Conservation (phyloP, 2,888 invertebrate species). For the Patella pellucida region DNA sequence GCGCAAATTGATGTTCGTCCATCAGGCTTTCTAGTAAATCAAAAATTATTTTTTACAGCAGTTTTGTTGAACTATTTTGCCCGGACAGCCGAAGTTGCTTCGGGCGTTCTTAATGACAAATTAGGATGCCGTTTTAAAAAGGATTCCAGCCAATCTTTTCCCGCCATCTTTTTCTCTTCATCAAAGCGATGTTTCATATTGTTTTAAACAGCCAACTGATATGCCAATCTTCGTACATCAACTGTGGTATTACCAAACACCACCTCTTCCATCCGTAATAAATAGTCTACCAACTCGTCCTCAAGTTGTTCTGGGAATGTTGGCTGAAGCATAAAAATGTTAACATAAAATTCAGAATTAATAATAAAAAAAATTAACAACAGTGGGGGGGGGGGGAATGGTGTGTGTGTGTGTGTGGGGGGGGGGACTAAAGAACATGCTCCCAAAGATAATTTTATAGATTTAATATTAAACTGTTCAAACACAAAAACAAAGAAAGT, state of each 20-base stretch:
- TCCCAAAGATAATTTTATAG: too few species aligned
- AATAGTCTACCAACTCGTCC: too few species aligned
- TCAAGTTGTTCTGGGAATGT: too few species aligned
- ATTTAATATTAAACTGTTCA: too few species aligned
- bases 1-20: neutral
- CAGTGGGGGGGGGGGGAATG: too few species aligned
- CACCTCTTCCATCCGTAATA: too few species aligned
- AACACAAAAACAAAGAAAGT: too few species aligned
- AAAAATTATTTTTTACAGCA: conserved; percentile 16
- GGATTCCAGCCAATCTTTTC: neutral
- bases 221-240: neutral
- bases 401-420: too few species aligned
- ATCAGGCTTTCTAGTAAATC: neutral
- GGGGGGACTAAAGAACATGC: too few species aligned
- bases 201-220: neutral
- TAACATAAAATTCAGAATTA: too few species aligned
- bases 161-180: neutral
- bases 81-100: neutral
- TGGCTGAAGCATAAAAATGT: too few species aligned
- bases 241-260: neutral
- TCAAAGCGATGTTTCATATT: neutral
- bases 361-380: too few species aligned
- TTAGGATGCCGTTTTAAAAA: neutral
- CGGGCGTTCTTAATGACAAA: neutral
- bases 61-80: conserved; percentile 18